phyloP scores from a whole-genome alignment of 2,888 invertebrate species.

The Brachynemurus nebulosus region DNA sequence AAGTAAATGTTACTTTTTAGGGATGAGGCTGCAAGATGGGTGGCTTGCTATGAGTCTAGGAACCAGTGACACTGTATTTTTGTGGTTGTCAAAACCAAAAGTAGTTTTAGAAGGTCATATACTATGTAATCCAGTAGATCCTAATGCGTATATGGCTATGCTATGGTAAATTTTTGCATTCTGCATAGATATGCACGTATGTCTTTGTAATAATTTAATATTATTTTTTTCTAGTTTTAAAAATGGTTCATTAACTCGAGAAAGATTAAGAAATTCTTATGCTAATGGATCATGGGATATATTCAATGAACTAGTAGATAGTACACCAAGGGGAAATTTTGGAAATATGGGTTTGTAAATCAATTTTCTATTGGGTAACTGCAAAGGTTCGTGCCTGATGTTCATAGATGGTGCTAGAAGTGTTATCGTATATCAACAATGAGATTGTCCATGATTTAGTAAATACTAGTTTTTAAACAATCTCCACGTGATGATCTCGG shows the following conservation, averaged over 20 bases:
- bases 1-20: slow-evolving; percentile 33
- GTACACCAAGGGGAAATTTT: slow-evolving; percentile 82
- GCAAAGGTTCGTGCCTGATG: too few relatives aligned
- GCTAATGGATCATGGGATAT: slow-evolving; percentile 70
- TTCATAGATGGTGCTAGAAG: too few relatives aligned
- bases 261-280: slow-evolving; percentile 59
- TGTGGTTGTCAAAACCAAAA: slow-evolving; percentile 55
- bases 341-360: slow-evolving; percentile 65
- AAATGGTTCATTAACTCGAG: slow-evolving; percentile 86
- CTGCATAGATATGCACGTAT: not conserved
- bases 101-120: slow-evolving; percentile 68
- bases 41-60: slow-evolving; percentile 84
- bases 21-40: slow-evolving; percentile 62
- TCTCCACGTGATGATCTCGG: too few relatives aligned
- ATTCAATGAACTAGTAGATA: slow-evolving; percentile 66
- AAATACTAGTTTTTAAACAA: too few relatives aligned
- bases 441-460: too few relatives aligned
- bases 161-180: slow-evolving; percentile 47
- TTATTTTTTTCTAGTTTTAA: slow-evolving; percentile 47
- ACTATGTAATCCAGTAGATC: slow-evolving; percentile 71
- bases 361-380: not conserved
- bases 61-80: slow-evolving; percentile 85
- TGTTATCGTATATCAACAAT: too few relatives aligned
- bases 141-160: slow-evolving; percentile 71
- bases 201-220: too few relatives aligned